Evolutionary conservation across 2,113 vertebrate species (phyloP), one percentile per base, ranked within the genome.

Genomic region (Eptesicus fuscus): DNA sequence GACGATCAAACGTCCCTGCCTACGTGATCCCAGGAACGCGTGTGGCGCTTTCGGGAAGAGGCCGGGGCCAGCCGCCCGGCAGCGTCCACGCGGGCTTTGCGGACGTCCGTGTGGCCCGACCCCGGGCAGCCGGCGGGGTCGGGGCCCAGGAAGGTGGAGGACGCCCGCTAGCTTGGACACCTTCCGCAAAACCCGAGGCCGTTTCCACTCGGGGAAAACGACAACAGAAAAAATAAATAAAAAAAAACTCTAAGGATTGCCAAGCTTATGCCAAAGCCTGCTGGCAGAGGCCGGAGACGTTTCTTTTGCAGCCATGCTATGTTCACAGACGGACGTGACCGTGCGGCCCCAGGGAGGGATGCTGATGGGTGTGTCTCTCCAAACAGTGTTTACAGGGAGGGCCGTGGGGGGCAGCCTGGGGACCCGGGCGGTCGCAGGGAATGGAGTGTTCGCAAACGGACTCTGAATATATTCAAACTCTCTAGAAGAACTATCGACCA

Each of bases 1-100:
- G 99, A 99, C 99, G 99, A 98, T 99, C 99, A 99, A 99, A 98
- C 98, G 56, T 95, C 98, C 98, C 98, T 98, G 98, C 98, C 93
- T 98, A 98, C 98, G 98, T 73, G 86, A 95, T 96, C 98, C 97
- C 95, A 98, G 97, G 97, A 97, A 97, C 95, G 97, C 0, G 94
- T 94, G 97, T 90, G 97, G 96, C 95, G 92, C 16, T 98, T 98
- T 98, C 95, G 98, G 96, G 98, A 51, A 42, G 93, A 51, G 77
- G 74, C 95, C 94, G 90, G 93, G 96, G 28, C 47, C 47, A 96
- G 86, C 47, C 5, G n/a, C 56, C 86, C 3, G 95, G 70, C 88
- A 49, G 91, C 78, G 88, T 76, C 87, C 47, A 74, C 94, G 7
- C 78, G 95, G 80, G 49, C 87, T 96, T 96, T 88, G 82, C 74